Conservation (phyloP, 1,140 invertebrate species). For the Bathynomus jamesi region DNA sequence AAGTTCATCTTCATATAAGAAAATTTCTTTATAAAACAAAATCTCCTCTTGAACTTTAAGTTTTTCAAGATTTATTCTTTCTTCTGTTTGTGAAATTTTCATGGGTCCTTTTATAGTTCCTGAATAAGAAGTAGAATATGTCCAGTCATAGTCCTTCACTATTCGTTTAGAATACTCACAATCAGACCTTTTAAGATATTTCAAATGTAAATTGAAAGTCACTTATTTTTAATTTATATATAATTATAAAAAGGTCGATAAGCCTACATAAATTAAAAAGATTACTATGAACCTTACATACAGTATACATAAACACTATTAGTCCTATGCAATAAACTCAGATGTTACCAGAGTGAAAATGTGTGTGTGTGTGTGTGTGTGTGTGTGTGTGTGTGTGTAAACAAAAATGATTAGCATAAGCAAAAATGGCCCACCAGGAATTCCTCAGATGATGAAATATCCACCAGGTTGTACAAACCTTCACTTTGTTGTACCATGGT, state of each 20-base stretch:
- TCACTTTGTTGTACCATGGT: no score
- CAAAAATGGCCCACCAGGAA: no score
- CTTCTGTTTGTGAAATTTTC: slow-evolving; percentile 51
- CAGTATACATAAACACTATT: no score
- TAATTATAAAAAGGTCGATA: neutral
- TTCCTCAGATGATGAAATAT: no score
- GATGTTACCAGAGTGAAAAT: no score
- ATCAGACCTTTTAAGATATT: slow-evolving; percentile 19
- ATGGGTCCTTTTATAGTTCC: slow-evolving; percentile 62
- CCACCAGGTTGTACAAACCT: no score
- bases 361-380: no score
- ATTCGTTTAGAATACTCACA: slow-evolving; percentile 27
- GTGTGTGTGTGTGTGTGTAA: no score
- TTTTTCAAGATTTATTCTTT: slow-evolving; percentile 81
- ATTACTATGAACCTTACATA: no score
- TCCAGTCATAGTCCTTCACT: slow-evolving; percentile 68
- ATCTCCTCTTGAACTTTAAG: slow-evolving; percentile 86
- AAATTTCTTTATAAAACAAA: slow-evolving; percentile 86
- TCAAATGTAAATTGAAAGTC: neutral
- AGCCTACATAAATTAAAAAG: no score
- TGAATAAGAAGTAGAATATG: slow-evolving; percentile 87
- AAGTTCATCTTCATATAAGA: slow-evolving; percentile 95
- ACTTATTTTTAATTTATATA: neutral
- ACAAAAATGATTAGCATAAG: no score
- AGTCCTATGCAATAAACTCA: no score